These are phyloP conservation scores for Ceratina japonica DNA, from an alignment of 1,140 invertebrate genomes.

Conservation along the genomic window DNA sequence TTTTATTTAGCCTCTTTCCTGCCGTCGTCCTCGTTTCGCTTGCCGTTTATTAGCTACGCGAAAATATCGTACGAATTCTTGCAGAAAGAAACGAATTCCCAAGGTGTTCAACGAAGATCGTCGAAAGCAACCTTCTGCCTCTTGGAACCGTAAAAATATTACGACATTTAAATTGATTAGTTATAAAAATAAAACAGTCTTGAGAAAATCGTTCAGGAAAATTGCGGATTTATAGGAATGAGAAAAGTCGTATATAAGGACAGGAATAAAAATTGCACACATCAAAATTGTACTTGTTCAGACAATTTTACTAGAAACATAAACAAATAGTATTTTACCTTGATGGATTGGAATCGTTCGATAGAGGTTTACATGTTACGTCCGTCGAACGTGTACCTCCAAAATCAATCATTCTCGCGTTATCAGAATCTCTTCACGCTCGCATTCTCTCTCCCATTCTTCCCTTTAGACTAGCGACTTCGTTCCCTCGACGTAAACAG, in stretches of 20 bases:
- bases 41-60: not conserved
- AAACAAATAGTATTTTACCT: slow-evolving; percentile 61
- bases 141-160: no score
- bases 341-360: slow-evolving; percentile 1
- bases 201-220: no score
- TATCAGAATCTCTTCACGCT: not conserved
- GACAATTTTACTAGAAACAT: slow-evolving; percentile 64
- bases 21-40: not conserved
- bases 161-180: no score
- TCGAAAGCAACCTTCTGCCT: no score
- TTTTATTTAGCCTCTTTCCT: not conserved
- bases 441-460: not conserved
- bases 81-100: not conserved
- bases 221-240: no score
- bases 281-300: slow-evolving; percentile 3
- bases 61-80: not conserved
- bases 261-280: no score
- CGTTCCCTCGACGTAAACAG: no score
- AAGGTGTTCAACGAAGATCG: no score
- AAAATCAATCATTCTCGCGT: not conserved
- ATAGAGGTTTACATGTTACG: not conserved
- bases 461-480: not conserved
- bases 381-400: no score
- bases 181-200: no score
- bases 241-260: no score